Evolutionary conservation across 2,797 vertebrate species (phyloP), one percentile per base, ranked within the genome.

Genomic region (Sebastiscus tertius): DNA sequence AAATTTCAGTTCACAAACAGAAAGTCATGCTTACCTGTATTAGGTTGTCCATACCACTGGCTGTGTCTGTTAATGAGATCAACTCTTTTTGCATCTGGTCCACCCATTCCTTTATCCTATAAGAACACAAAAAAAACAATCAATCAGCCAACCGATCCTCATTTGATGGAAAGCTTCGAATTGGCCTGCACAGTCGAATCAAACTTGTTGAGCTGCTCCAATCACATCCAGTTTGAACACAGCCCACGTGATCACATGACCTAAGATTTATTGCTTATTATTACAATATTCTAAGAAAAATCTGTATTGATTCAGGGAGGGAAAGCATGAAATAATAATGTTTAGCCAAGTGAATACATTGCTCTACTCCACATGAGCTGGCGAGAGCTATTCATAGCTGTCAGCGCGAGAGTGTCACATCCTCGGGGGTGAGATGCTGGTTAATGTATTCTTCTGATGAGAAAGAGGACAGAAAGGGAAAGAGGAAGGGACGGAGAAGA

Each of bases 81-180:
- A 99, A 94, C 62, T 99, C 97, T 77, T 97, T 97, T 86, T 99
- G 97, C 97, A 99, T 98, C 94, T 98, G 97, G 68, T 98, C 96
- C 76, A 97, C 98, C 98, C 98, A 99, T 79, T 96, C 96, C 75
- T 97, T 98, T 91, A 99, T 94, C 80, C 98, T 99, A 29, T 29
- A 92, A 26, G 75, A 86, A 93, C 78, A 93, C 22, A 72, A 70
- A 69, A 55, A 74, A 65, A 12, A 72, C 6, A 68, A 55, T 68
- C 24, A 80, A 69, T 80, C 49, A 85, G 39, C 5, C 13, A 69
- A 72, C 24, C 10, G 72, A 7, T 66, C 11, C 24, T 69, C 42
- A 29, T 16, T 36, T 11, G 9, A 60, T 29, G 7, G 13, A 69
- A 60, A 81, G 20, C 58, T 22, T 75, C 26, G 1, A 0, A 75